Conservation (phyloP, 2,113 vertebrate species). For the Probosciger aterrimus region DNA sequence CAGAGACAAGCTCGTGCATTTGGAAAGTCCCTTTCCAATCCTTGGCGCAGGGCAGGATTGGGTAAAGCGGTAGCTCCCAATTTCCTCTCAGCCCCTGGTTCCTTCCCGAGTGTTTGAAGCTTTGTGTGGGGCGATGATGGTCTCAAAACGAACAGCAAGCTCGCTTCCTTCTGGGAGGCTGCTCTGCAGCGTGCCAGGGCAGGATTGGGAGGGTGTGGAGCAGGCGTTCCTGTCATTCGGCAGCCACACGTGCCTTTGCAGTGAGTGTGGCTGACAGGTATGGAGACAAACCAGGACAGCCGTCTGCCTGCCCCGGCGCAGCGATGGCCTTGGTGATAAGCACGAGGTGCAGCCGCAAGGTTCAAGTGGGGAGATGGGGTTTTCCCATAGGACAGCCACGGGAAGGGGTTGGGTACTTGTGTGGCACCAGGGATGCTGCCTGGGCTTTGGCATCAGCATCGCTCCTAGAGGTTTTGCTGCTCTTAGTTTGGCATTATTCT, state of each 20-base stretch:
- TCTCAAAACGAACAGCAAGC: not conserved
- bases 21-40: not conserved
- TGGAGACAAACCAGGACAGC: not conserved
- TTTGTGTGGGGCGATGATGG: not conserved
- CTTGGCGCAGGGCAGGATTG: not conserved
- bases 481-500: not conserved
- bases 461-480: not conserved
- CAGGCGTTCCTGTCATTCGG: not conserved
- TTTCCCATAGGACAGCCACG: rapidly evolving
- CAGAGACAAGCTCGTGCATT: not conserved
- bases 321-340: rapidly evolving
- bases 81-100: not conserved
- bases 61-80: not conserved
- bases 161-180: not conserved
- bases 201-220: not conserved
- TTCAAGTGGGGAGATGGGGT: not conserved
- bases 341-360: not conserved
- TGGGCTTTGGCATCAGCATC: not conserved
- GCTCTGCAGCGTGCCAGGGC: not conserved
- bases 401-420: not conserved
- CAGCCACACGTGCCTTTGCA: not conserved
- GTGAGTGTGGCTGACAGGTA: not conserved
- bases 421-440: not conserved
- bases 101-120: not conserved
- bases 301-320: rapidly evolving